phyloP scores from a whole-genome alignment of 2,113 vertebrate species.

The human (Homo sapiens) region DNA sequence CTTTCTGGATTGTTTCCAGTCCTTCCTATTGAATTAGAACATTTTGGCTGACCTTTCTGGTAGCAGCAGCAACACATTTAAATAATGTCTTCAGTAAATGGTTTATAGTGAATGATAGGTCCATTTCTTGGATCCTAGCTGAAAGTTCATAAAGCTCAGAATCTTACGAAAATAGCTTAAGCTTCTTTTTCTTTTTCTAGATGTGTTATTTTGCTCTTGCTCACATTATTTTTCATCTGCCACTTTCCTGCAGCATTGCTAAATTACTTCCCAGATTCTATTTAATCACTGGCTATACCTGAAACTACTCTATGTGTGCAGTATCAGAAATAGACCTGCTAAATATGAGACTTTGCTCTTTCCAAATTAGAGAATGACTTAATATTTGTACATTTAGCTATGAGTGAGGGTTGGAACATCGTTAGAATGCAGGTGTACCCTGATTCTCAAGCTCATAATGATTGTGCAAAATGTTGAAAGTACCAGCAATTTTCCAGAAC shows the following conservation, averaged over 20 bases:
- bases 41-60: not conserved
- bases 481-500: not conserved
- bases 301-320: not conserved
- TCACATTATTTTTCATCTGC: not conserved
- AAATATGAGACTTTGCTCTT: conserved; percentile 5
- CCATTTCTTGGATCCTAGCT: not conserved
- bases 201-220: not conserved
- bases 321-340: conserved; percentile 30
- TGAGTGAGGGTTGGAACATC: not conserved
- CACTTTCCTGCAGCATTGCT: not conserved
- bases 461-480: not conserved
- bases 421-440: not conserved
- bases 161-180: not conserved
- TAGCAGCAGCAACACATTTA: not conserved
- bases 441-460: not conserved
- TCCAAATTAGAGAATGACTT: conserved; percentile 21
- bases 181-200: not conserved
- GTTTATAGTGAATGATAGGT: not conserved
- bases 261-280: conserved; percentile 1
- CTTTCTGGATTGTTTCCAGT: not conserved
- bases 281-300: conserved; percentile 24
- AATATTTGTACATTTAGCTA: not conserved
- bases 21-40: not conserved
- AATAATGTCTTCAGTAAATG: not conserved
- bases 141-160: not conserved